A percentile compares a stretch with the other conserved stretches of the same genome.
phyloP scores from a whole-genome alignment of 2,113 vertebrate species.

The Salvelinus sp. region DNA sequence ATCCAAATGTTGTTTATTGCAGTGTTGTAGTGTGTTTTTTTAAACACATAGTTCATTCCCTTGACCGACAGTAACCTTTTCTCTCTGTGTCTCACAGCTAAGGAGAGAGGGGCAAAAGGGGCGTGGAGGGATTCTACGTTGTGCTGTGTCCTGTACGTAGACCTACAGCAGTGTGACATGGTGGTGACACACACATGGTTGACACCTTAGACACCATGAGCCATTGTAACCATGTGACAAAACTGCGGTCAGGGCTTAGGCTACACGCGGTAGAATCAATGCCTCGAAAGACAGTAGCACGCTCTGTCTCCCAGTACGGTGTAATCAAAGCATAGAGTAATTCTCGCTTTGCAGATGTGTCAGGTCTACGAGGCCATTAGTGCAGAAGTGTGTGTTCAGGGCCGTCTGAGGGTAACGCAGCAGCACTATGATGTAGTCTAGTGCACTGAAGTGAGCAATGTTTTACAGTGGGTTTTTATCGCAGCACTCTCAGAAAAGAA shows the following conservation, averaged over 20 bases:
- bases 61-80: too few species aligned
- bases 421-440: conserved; percentile 15
- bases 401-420: conserved; percentile 25
- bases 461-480: conserved; percentile 11
- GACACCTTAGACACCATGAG: background rate
- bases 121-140: too few species aligned
- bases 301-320: background rate
- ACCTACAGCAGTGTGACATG: too few species aligned
- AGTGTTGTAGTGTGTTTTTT: background rate
- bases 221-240: background rate
- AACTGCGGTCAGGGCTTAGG: background rate
- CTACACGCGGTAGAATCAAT: background rate
- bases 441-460: conserved; percentile 38
- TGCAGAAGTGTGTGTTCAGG: conserved; percentile 29
- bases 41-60: background rate
- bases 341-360: conserved; percentile 22
- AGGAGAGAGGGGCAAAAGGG: conserved; percentile 4
- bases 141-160: too few species aligned
- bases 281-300: background rate
- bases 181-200: background rate
- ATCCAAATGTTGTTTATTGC: background rate
- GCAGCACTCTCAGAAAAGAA: conserved; percentile 16
- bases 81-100: background rate
- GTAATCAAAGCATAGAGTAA: conserved; percentile 46
- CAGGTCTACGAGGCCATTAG: conserved; percentile 43